Evolutionary conservation across 2,113 vertebrate species (phyloP), one percentile per base, ranked within the genome.

Genomic region (Polypterus bichir): DNA sequence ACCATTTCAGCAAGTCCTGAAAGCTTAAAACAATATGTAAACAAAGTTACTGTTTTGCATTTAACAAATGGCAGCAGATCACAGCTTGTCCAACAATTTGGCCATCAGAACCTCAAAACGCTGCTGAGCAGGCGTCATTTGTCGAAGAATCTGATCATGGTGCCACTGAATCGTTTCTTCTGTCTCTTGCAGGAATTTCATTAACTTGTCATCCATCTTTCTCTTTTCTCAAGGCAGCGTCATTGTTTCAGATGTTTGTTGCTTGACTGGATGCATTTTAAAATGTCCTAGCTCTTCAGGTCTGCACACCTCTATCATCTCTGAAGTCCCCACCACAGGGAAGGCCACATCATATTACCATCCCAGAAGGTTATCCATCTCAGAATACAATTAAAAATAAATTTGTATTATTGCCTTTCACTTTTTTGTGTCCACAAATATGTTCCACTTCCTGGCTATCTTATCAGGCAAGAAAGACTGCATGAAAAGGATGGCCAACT

Each of bases 351-450:
- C 61, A 47, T 67, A 63, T 48, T 53, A 55, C 59, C 51, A 51
- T 47, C 65, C 69, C 53, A 70, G 9, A 44, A 70, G 62, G 62
- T 65, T 65, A 56, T 70, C 65, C 69, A 70, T 67, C 47, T 70
- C 69, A 6, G n/a, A 59, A 58, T 67, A 70, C 62, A 65, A 64
- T 57, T 70, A 57, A 11, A 67, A 70, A 44, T 8, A 59, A 59
- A 44, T 48, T 59, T 46, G 46, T 49, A 49, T 62, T 64, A 51
- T 70, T 70, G 5, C 45, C 52, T 55, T 60, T 65, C n/a, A 65
- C 44, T 53, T 65, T 70, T 55, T 64, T 67, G 59, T 27, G 5
- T 67, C 57, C 6, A 62, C 60, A 11, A 70, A 59, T 6, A 62
- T 49, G 9, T 58, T 59, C 62, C 62, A 70, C 27, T 60, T 48